phyloP scores from a whole-genome alignment of 2,888 invertebrate genomes.

The Celastrina argiolus region DNA sequence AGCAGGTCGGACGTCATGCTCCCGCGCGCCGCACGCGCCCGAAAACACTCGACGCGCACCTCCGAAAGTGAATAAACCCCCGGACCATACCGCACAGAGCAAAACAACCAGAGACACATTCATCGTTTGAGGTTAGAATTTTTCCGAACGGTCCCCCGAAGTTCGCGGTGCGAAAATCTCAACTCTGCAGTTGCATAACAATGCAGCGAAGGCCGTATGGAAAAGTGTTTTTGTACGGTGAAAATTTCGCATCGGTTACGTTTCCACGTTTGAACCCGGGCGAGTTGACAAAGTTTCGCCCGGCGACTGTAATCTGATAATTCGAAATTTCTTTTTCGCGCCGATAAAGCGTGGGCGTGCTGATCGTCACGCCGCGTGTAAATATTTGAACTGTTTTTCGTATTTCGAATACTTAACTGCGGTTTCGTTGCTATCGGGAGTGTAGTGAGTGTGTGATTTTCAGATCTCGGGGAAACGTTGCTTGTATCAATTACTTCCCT shows the following conservation, averaged over 20 bases:
- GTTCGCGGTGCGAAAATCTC: conserved; percentile 44
- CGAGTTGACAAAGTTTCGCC: conserved; percentile 53
- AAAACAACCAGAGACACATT: conserved; percentile 29
- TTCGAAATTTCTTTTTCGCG: conserved; percentile 62
- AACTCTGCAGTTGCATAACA: conserved; percentile 66
- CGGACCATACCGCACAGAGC: conserved; percentile 19
- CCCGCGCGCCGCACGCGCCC: conserved; percentile 45
- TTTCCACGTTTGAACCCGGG: conserved; percentile 51
- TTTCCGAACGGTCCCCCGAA: conserved; percentile 54
- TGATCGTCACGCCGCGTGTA: conserved; percentile 43
- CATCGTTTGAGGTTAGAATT: conserved; percentile 50
- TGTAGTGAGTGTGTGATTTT: conserved; percentile 57
- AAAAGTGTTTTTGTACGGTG: conserved; percentile 57
- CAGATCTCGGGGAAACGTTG: conserved; percentile 65
- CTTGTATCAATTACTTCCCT: conserved; percentile 68
- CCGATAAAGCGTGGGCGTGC: conserved; percentile 40
- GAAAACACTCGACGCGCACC: conserved; percentile 49
- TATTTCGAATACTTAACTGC: conserved; percentile 34
- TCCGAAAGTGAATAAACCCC: conserved; percentile 37
- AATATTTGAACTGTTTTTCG: conserved; percentile 41
- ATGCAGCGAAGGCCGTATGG: conserved; percentile 65
- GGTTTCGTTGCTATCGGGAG: conserved; percentile 42
- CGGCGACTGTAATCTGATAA: conserved; percentile 64
- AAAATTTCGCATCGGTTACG: conserved; percentile 51
- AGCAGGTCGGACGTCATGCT: conserved; percentile 46